These are phyloP conservation scores for Netelia inedita DNA, from an alignment of 2,888 invertebrate species.

Conservation along the genomic window DNA sequence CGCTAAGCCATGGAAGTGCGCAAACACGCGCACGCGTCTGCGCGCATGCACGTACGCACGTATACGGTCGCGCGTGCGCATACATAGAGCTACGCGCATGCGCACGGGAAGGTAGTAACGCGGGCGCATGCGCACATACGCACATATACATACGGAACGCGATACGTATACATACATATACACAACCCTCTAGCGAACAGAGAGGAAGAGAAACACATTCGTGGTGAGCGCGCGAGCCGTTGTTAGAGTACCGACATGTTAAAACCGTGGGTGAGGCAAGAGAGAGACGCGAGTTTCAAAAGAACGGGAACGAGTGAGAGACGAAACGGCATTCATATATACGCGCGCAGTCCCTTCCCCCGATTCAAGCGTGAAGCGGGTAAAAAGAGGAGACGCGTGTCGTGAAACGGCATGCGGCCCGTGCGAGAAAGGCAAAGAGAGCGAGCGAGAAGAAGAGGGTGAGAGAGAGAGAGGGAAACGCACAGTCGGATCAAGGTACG, in stretches of 20 bases:
- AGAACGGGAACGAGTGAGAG: conserved; percentile 66
- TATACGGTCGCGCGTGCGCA: background rate
- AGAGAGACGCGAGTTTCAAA: conserved; percentile 49
- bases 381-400: conserved; percentile 65
- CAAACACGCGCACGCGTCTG: background rate
- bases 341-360: conserved; percentile 10
- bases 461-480: conserved; percentile 27
- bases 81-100: background rate
- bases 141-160: background rate
- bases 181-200: background rate
- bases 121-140: background rate
- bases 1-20: conserved; percentile 30
- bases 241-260: conserved; percentile 44
- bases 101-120: background rate
- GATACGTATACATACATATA: background rate
- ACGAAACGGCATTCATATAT: conserved; percentile 16
- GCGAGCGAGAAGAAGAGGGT: background rate
- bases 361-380: conserved; percentile 60
- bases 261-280: conserved; percentile 62
- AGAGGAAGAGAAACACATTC: background rate
- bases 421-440: conserved; percentile 19
- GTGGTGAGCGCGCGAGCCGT: conserved; percentile 35
- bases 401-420: conserved; percentile 48
- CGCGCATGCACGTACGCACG: background rate
- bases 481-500: conserved; percentile 23